phyloP scores from a whole-genome alignment of 2,888 invertebrate genomes.

The Sericinus montela region DNA sequence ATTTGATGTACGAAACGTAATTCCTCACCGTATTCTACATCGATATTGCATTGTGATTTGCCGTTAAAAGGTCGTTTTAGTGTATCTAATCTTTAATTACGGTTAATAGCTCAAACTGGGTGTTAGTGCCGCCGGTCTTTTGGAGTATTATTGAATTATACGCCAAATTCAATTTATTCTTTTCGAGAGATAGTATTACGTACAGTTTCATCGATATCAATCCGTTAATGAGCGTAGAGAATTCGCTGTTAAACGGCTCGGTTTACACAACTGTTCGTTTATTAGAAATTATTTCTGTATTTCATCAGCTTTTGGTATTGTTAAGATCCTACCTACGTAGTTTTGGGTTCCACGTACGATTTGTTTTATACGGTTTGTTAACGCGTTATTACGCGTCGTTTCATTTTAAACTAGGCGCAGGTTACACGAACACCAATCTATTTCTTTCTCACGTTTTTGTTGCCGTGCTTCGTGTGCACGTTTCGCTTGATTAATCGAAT shows the following conservation, averaged over 20 bases:
- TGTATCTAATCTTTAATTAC: constrained; percentile 66
- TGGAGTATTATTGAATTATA: constrained; percentile 69
- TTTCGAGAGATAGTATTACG: constrained; percentile 46
- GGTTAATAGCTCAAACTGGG: constrained; percentile 53
- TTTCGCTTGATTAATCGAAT: constrained; percentile 55
- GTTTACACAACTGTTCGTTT: constrained; percentile 33
- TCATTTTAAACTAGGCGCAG: constrained; percentile 64
- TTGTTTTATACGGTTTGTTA: constrained; percentile 61
- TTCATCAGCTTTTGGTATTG: constrained; percentile 36
- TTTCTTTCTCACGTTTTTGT: constrained; percentile 74
- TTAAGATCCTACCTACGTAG: constrained; percentile 29
- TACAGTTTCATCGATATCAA: constrained; percentile 51
- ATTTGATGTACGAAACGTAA: constrained; percentile 29
- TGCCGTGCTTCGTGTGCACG: constrained; percentile 50
- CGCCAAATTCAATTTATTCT: constrained; percentile 58
- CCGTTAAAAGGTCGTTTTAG: constrained; percentile 53
- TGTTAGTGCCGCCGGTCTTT: constrained; percentile 71
- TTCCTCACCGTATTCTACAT: constrained; percentile 33
- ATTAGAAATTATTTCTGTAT: constrained; percentile 24
- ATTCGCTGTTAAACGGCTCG: constrained; percentile 26
- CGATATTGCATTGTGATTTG: constrained; percentile 39
- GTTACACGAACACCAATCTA: constrained; percentile 51
- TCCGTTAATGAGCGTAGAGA: constrained; percentile 49
- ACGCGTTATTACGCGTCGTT: constrained; percentile 53
- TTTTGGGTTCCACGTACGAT: constrained; percentile 49